Base-by-base conservation (phyloP, 2,888 invertebrate species). In the Drosophila neutralis region DNA sequence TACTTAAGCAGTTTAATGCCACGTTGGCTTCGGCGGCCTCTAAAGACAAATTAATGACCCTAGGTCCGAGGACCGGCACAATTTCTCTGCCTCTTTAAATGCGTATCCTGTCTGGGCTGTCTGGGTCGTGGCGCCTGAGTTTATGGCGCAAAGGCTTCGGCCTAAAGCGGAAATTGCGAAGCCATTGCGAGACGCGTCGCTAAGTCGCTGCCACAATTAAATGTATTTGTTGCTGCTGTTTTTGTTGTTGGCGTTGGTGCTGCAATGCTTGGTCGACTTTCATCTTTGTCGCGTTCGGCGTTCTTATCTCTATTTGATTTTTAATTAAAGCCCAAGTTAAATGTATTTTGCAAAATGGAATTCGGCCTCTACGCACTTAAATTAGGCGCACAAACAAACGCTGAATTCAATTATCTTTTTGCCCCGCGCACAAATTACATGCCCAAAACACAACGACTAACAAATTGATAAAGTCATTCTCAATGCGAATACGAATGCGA, bases 1-100 rank as follows among this genome's bases (percentile, higher is more conserved):
- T 83, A 82, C 86, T 86, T 86, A 86, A 87, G 82, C 80, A 83
- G 80, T 87, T 85, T 83, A 87, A 85, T 87, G 73, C 87, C 69
- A 56, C 68, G 63, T 58, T 64, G 64, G 78, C 74, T 62, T 74
- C 33, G 58, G 56, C 69, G 56, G 63, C 74, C 72, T 75, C 87
- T 57, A 74, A 83, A 79, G 84, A 87, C 88, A 85, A 85, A 87
- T 87, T 87, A 85, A 85, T 85, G 85, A 80, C 86, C 82, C 83
- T 65, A 54, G 80, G 73, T 69, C 76, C 38, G 45, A n/a, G 31
- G 48, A 38, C 27, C 58, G 54, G 35, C 76, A 60, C 66, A 71
- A 82, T 73, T 73, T 72, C 69, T 60, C 67, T 42, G 52, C 35
- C 66, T 60, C 67, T 53, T 45, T 49, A 42, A 65, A 78, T 67